Base-by-base conservation (phyloP, 1,140 invertebrate species). In the Platyura marginata region DNA sequence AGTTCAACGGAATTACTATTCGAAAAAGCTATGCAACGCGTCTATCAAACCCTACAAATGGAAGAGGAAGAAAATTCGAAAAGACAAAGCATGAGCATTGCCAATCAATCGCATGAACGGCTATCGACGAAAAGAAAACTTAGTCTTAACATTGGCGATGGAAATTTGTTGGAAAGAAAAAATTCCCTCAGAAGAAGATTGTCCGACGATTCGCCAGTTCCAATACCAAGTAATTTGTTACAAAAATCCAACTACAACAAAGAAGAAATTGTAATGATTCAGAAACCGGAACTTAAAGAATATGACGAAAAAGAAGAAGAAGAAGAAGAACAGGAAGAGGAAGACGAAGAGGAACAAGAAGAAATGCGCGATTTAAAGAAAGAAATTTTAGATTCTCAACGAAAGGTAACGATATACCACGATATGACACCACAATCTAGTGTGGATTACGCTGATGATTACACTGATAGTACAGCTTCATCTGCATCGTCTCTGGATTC, bases 1-100 rank as follows among this genome's bases (percentile, higher is more conserved):
- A 86, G 82, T 52, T 86, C 82, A 0, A 81, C 79, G 0, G 82
- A 86, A 53, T 61, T 86, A 6, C 62, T 88, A 2, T 81, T 84
- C 49, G 81, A 85, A 52, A 68, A 71, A 18, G 78, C 79, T 2
- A 82, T 86, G 77, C 76, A 77, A 10, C 64, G 81, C 19, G 80
- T 86, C 48, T 81, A 81, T 49, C 70, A 79, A 55, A 81, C 78
- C 2, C 70, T 79, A 1, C 74, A 74, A 21, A 65, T 75, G 41
- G 77, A 83, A 56, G 75, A 84, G 61, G 69, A 72, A 16, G 68
- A 73, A 54, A 64, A 66, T 37, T 51, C 53, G 3, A 61, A 59
- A 37, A 56, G 54, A 41, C n/a, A 40, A 8, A 36, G 10, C 10
- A 6, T 18, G 5, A 18, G 16, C 34, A 10, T n/a, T 36, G 25